phyloP scores from a whole-genome alignment of 37 sponge, comb jelly and placozoan species.

The Petrosia ficiformis region DNA sequence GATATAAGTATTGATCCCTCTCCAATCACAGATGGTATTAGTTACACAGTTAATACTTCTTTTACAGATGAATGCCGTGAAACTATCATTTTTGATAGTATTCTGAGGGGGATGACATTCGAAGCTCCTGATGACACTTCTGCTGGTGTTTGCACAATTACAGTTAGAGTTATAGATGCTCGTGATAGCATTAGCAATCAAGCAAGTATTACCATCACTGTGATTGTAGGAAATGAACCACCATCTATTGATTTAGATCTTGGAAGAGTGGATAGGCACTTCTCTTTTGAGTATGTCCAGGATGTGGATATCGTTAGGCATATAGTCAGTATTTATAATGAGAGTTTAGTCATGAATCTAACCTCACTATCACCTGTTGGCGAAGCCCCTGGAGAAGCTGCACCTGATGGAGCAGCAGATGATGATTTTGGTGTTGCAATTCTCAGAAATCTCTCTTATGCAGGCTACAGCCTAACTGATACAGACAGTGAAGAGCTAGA shows the following conservation, averaged over 20 bases:
- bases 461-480: constrained; percentile 62
- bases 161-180: constrained; percentile 37
- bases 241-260: constrained; percentile 70
- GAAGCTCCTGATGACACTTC: constrained; percentile 6
- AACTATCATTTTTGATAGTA: constrained; percentile 18
- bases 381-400: constrained; percentile 68
- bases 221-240: constrained; percentile 42
- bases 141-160: constrained; percentile 44
- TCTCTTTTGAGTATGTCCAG: constrained; percentile 51
- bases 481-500: constrained; percentile 41
- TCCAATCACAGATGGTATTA: not conserved
- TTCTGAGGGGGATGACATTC: constrained; percentile 35
- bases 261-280: constrained; percentile 54
- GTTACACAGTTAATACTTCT: constrained; percentile 18
- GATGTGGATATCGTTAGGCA: constrained; percentile 41
- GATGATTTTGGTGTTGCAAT: constrained; percentile 46
- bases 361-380: constrained; percentile 42
- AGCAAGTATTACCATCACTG: constrained; percentile 14
- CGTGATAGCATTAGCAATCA: constrained; percentile 18
- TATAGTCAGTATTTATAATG: constrained; percentile 74
- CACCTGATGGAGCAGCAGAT: constrained; percentile 42
- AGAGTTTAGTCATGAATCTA: constrained; percentile 30
- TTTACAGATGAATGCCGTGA: constrained; percentile 25
- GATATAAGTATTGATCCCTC: constrained; percentile 25
- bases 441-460: constrained; percentile 44